Conservation (phyloP, 1,140 invertebrate species). For the Atta cephalotes region DNA sequence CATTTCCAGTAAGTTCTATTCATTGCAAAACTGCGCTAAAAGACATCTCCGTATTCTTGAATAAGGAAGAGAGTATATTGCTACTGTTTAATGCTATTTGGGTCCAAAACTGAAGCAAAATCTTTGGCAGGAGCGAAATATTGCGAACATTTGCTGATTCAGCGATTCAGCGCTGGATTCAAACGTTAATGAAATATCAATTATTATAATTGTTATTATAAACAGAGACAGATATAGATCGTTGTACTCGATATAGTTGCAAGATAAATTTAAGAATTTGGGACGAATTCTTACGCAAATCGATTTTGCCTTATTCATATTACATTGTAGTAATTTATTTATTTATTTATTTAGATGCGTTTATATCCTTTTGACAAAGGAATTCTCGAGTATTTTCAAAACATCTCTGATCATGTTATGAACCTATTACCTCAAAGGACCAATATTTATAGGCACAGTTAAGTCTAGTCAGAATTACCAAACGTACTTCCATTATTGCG, state of each 20-base stretch:
- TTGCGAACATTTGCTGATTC: background rate
- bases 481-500: slow-evolving; percentile 46
- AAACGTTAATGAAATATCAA: slow-evolving; percentile 19
- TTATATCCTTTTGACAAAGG: background rate
- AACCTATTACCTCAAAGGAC: slow-evolving; percentile 72
- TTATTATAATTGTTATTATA: slow-evolving; percentile 42
- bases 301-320: slow-evolving; percentile 32
- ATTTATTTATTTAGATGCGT: slow-evolving; percentile 42
- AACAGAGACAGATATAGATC: slow-evolving; percentile 7
- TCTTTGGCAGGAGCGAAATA: background rate
- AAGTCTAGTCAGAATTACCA: slow-evolving; percentile 74
- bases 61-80: slow-evolving; percentile 21
- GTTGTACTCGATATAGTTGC: slow-evolving; percentile 10
- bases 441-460: slow-evolving; percentile 73
- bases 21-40: slow-evolving; percentile 29
- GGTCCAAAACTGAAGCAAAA: slow-evolving; percentile 28
- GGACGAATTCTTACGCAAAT: slow-evolving; percentile 1
- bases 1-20: slow-evolving; percentile 7
- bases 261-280: slow-evolving; percentile 22
- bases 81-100: background rate
- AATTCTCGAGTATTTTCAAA: slow-evolving; percentile 34
- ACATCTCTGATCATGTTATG: slow-evolving; percentile 16
- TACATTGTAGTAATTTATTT: slow-evolving; percentile 31
- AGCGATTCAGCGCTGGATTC: background rate
- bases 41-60: slow-evolving; percentile 17